phyloP scores from a whole-genome alignment of 53 echinoderm and acorn worm species.

The Henricia sp. region DNA sequence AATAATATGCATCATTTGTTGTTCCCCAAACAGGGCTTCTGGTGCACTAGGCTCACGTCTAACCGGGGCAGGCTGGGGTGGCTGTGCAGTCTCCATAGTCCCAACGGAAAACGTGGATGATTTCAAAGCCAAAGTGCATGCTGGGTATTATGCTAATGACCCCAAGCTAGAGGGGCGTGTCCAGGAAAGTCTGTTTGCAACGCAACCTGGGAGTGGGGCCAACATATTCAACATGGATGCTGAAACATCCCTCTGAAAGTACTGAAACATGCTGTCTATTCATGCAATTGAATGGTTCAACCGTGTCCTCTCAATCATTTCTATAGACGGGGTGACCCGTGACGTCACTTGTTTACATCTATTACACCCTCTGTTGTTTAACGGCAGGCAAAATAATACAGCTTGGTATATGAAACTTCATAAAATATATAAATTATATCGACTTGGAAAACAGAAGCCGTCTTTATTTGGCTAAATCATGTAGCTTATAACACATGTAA shows the following conservation, averaged over 20 bases:
- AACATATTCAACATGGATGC: slow-evolving; percentile 37
- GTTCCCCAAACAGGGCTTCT: slow-evolving; percentile 63
- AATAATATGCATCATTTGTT: background rate
- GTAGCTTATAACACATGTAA: too few relatives aligned
- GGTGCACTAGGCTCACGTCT: slow-evolving; percentile 92
- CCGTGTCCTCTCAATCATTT: too few relatives aligned
- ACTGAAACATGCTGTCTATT: too few relatives aligned
- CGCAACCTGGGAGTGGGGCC: slow-evolving; percentile 82
- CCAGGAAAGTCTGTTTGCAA: slow-evolving; percentile 74
- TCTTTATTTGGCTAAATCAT: too few relatives aligned
- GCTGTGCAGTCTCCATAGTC: slow-evolving; percentile 97
- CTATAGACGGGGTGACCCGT: too few relatives aligned
- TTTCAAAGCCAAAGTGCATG: slow-evolving; percentile 77
- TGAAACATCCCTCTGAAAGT: slow-evolving; percentile 31
- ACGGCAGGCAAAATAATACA: too few relatives aligned
- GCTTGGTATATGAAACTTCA: too few relatives aligned
- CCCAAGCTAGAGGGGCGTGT: slow-evolving; percentile 74
- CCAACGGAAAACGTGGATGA: slow-evolving; percentile 62
- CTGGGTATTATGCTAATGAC: slow-evolving; percentile 71
- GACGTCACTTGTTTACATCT: too few relatives aligned
- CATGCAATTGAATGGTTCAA: too few relatives aligned
- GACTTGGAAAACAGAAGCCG: too few relatives aligned
- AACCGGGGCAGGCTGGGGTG: slow-evolving; percentile 99
- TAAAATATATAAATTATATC: too few relatives aligned
- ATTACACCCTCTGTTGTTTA: too few relatives aligned